Evolutionary conservation across 2,888 invertebrate genomes (phyloP).

Genomic region (Crematogaster levior): DNA sequence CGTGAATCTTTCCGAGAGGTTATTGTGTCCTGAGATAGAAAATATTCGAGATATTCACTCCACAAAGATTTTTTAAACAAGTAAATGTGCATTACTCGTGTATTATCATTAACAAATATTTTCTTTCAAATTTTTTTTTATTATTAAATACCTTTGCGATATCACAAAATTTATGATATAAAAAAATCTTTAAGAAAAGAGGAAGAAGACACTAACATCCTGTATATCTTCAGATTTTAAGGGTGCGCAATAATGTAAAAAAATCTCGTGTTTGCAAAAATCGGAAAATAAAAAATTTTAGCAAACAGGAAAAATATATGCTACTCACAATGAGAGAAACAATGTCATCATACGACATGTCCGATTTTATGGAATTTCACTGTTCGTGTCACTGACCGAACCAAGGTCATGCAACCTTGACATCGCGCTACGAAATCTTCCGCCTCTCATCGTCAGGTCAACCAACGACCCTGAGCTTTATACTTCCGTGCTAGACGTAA

Average conservation of each 20-base stretch:
- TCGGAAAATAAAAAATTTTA: no score
- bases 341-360: constrained; percentile 11
- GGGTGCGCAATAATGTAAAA: no score
- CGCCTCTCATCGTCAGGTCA: constrained; percentile 55
- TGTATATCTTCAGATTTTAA: background rate
- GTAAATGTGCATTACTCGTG: background rate
- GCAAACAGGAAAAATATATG: background rate
- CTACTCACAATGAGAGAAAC: background rate
- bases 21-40: background rate
- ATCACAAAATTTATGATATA: background rate
- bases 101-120: background rate
- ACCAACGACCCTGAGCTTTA: constrained; percentile 53
- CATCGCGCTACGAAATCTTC: constrained; percentile 67
- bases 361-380: constrained; percentile 60
- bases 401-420: constrained; percentile 75
- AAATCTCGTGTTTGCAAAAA: no score
- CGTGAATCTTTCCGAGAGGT: background rate
- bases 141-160: background rate
- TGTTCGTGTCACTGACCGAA: constrained; percentile 64
- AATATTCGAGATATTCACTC: background rate
- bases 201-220: no score
- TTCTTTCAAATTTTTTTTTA: background rate
- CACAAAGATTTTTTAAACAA: background rate
- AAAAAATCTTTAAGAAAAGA: background rate
- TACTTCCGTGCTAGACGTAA: constrained; percentile 39